Evolutionary conservation across 2,888 invertebrate genomes (phyloP).

Genomic region (Loripinus fragilis): DNA sequence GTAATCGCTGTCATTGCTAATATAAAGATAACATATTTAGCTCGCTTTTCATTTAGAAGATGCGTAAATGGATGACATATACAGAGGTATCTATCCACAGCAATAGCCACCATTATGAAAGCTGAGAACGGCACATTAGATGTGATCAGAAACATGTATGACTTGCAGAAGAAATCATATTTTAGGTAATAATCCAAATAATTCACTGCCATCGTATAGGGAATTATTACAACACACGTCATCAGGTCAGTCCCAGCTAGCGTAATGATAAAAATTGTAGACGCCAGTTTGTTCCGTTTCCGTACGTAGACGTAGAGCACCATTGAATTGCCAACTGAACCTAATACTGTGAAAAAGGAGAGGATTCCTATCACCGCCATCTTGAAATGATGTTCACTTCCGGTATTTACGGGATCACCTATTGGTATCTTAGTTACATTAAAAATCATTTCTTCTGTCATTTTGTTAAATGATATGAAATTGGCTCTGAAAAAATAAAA

Average conservation of each 20-base stretch:
- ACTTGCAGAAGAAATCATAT: slow-evolving; percentile 75
- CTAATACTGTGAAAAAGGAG: slow-evolving; percentile 69
- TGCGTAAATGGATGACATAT: slow-evolving; percentile 81
- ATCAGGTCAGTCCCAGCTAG: slow-evolving; percentile 76
- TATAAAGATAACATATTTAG: slow-evolving; percentile 62
- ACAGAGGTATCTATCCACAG: slow-evolving; percentile 79
- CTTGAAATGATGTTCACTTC: neutral
- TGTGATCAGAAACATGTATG: slow-evolving; percentile 80
- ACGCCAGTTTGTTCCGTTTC: slow-evolving; percentile 72
- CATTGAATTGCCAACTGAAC: slow-evolving; percentile 75
- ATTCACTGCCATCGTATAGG: slow-evolving; percentile 75
- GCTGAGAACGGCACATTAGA: slow-evolving; percentile 80
- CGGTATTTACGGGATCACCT: neutral
- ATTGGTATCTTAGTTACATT: neutral
- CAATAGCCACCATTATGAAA: slow-evolving; percentile 79
- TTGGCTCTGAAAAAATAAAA: no score
- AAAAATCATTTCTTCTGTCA: neutral
- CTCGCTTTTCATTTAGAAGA: slow-evolving; percentile 69
- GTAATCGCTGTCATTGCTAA: slow-evolving; percentile 59
- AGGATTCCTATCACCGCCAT: slow-evolving; percentile 67
- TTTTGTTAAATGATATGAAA: no score
- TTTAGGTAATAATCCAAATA: slow-evolving; percentile 64
- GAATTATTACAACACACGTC: slow-evolving; percentile 74
- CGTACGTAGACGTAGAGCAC: slow-evolving; percentile 77
- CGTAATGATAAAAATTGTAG: slow-evolving; percentile 78